phyloP scores from a whole-genome alignment of 2,113 vertebrate species.

The Antechinus stuartii region DNA sequence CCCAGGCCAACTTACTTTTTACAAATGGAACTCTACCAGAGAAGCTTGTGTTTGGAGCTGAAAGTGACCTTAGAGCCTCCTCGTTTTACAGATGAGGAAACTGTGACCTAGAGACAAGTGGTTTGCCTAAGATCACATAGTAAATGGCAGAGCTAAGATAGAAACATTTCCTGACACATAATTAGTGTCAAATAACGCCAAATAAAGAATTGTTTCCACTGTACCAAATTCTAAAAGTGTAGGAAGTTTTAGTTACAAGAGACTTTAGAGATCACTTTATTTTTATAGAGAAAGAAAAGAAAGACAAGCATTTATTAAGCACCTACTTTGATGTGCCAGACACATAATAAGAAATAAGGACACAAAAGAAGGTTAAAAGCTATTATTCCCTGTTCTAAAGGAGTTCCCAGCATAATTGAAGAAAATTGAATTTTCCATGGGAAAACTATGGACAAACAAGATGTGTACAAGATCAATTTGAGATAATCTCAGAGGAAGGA shows the following conservation, averaged over 20 bases:
- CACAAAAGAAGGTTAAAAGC: neutral
- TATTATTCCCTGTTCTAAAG: neutral
- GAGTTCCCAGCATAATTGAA: neutral
- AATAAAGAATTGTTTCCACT: neutral
- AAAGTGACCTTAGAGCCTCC: neutral
- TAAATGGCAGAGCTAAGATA: neutral
- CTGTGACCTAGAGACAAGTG: neutral
- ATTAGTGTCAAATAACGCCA: neutral
- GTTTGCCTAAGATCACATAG: neutral
- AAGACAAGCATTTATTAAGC: neutral
- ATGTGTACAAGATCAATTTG: neutral
- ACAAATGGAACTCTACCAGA: neutral
- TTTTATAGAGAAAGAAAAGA: neutral
- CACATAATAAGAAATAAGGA: neutral
- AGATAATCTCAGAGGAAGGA: neutral
- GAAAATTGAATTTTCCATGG: neutral
- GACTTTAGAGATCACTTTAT: neutral
- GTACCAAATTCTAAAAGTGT: neutral
- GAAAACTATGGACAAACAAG: neutral
- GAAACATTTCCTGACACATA: neutral
- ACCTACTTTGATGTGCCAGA: neutral
- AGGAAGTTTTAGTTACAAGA: neutral
- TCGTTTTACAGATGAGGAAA: neutral
- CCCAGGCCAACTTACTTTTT: neutral
- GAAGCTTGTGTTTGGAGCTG: neutral